Percentiles rank a stretch among this genome's conserved stretches.
Evolutionary conservation across 2,797 vertebrate genomes (phyloP).

Genomic region (Protonibea diacanthus): DNA sequence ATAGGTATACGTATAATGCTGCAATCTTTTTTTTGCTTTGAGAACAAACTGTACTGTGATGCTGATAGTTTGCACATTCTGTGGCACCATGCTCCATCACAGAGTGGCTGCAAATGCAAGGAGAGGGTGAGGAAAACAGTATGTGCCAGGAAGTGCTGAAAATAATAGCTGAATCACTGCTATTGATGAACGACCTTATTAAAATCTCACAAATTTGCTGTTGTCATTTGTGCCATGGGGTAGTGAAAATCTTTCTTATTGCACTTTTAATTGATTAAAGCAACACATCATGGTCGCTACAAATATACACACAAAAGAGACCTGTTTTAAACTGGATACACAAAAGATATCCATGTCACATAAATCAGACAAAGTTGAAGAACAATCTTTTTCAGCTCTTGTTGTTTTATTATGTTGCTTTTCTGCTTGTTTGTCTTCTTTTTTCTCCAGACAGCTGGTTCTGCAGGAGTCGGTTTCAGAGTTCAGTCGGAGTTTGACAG

Average conservation of each 20-base stretch:
- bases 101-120: not conserved
- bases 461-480: constrained; percentile 5
- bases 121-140: constrained; percentile 3
- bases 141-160: not conserved
- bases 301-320: constrained; percentile 10
- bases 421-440: not conserved
- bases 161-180: constrained; percentile 24
- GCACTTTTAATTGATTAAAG: constrained; percentile 30
- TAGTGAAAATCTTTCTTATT: constrained; percentile 26
- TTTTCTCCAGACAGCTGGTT: constrained; percentile 1
- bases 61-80: not conserved
- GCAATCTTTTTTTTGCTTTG: not conserved
- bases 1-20: not conserved
- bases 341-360: not conserved
- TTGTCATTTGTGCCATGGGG: constrained; percentile 17
- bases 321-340: not conserved
- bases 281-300: not conserved
- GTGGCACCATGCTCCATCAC: not conserved
- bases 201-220: constrained; percentile 33
- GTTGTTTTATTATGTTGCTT: not conserved
- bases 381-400: not conserved
- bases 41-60: constrained; percentile 7
- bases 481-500: constrained; percentile 18
- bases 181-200: constrained; percentile 26
- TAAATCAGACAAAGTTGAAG: not conserved